Conservation (phyloP, 2,797 vertebrate species). For the Pangasius macronema region DNA sequence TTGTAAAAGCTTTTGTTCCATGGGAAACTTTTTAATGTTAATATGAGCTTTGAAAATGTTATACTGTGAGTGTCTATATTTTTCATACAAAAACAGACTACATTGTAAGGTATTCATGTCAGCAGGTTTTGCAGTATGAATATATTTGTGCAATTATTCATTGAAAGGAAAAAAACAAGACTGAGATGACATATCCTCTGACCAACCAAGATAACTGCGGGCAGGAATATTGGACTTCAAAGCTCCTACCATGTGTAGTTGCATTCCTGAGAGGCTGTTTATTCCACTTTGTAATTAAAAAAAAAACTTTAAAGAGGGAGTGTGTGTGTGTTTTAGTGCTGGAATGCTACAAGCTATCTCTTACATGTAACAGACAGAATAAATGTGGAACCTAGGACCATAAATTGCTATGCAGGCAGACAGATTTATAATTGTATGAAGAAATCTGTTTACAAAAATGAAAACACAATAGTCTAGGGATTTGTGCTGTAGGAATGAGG, state of each 20-base stretch:
- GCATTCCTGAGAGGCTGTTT: constrained; percentile 61
- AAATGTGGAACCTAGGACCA: constrained; percentile 1
- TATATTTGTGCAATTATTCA: constrained; percentile 65
- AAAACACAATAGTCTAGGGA: background rate
- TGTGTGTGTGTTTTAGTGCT: constrained; percentile 26
- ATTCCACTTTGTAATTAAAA: constrained; percentile 74
- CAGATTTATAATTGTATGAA: constrained; percentile 11
- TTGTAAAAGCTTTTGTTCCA: constrained; percentile 55
- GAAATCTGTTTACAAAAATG: background rate
- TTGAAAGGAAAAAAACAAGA: constrained; percentile 47
- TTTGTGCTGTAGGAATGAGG: background rate
- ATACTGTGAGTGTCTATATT: constrained; percentile 76
- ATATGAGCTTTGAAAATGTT: constrained; percentile 58
- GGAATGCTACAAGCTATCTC: background rate
- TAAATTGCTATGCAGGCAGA: background rate
- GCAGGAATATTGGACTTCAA: constrained; percentile 73
- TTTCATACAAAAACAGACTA: constrained; percentile 60
- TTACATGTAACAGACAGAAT: constrained; percentile 16
- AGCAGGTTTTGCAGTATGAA: constrained; percentile 61
- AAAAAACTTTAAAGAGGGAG: constrained; percentile 45
- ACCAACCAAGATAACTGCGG: constrained; percentile 76
- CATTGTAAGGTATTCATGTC: constrained; percentile 68
- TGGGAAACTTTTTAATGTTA: constrained; percentile 65
- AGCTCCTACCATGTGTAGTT: constrained; percentile 61
- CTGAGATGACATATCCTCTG: constrained; percentile 57